Base-by-base conservation (phyloP, 1,140 invertebrate genomes). In the Lepidurus apus region DNA sequence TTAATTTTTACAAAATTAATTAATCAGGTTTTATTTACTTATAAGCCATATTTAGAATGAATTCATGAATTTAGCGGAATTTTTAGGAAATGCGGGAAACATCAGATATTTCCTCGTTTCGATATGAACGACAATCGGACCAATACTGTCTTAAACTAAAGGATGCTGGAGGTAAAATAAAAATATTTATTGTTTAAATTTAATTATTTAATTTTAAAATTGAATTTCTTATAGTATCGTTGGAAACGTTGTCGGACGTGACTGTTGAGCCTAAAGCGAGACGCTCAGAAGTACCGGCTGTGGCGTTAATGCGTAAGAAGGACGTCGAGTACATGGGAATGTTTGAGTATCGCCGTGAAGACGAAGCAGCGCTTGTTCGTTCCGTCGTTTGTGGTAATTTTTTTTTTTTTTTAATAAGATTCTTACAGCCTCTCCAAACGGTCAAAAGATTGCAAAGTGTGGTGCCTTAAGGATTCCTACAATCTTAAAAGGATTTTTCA, bases 281-380 rank as follows among this genome's bases (percentile, higher is more conserved):
- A 78, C 80, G 77, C n/a, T 75, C 74, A 78, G 44, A 73, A 44
- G 80, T 78, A 17, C 77, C 76, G 73, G 82, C 81, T 8, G 80
- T 79, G 6, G 44, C 76, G 11, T 53, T 77, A 21, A 53, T 92
- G 79, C 86, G 90, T 5, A 94, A 95, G 82, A 91, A 88, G 78
- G 86, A 94, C 81, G 84, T 91, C 24, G 91, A 93, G 43, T 95
- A 93, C 83, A 88, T 93, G 84, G 96, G 95, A 79, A 96, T 98
- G 91, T 93, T 98, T 84, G 93, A 97, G 82, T 98, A 94, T 83
- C 90, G 90, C 80, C 89, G 90, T 81, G 92, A 92, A 74, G 93
- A 97, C 81, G 91, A 96, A 80, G 84, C 85, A 0, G 85, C 89
- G 1, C 92, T 98, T 65, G 90, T 96, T 80, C 91, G 91, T 83